phyloP scores from a whole-genome alignment of 2,797 vertebrate species.

The Acomys russatus region DNA sequence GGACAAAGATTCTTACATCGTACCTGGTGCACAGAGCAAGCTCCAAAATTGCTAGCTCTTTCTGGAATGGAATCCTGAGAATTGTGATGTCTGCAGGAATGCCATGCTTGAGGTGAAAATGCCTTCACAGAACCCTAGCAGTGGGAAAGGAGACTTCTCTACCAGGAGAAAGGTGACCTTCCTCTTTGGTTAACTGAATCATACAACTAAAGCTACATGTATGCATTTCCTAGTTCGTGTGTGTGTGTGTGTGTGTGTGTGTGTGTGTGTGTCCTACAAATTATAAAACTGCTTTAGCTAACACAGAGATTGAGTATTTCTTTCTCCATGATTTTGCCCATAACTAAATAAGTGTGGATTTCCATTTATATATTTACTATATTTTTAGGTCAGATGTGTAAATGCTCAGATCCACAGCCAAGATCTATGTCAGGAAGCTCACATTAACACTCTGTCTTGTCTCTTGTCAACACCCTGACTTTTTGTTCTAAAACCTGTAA shows the following conservation, averaged over 20 bases:
- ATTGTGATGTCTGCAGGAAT: neutral
- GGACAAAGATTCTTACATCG: neutral
- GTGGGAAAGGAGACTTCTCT: neutral
- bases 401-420: neutral
- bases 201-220: neutral
- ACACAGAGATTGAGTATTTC: neutral
- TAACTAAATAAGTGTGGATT: neutral
- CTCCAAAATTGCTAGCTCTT: neutral
- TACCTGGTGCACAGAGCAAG: neutral
- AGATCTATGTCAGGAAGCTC: neutral
- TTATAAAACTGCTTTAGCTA: neutral
- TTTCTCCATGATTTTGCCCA: neutral
- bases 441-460: neutral
- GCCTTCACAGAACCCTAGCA: neutral
- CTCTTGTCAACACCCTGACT: neutral
- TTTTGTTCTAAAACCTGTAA: neutral
- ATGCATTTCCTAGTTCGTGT: neutral
- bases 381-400: neutral
- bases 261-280: neutral
- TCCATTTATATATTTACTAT: neutral
- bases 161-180: neutral
- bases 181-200: neutral
- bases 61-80: neutral
- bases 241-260: neutral
- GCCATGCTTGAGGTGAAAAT: neutral